Conservation (phyloP, 1,140 invertebrate genomes). For the Trichonephila clavipes region DNA sequence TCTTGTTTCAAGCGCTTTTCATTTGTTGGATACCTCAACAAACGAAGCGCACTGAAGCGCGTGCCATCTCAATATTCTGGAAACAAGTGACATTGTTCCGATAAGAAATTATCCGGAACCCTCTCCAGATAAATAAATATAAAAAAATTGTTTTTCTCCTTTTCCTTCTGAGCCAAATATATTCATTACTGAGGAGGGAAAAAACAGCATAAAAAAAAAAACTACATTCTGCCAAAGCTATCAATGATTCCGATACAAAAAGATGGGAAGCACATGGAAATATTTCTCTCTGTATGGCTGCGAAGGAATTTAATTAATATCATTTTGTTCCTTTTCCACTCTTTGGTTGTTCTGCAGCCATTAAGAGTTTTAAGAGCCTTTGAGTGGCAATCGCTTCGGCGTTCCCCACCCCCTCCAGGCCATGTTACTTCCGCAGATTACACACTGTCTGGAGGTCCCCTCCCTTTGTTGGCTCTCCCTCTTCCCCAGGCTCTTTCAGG, state of each 20-base stretch:
- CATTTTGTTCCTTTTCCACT: slow-evolving; percentile 27
- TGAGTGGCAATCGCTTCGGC: slow-evolving; percentile 1
- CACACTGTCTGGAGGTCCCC: background rate
- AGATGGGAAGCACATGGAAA: background rate
- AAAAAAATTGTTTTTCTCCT: background rate
- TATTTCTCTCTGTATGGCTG: background rate
- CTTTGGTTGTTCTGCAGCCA: background rate
- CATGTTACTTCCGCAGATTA: slow-evolving; percentile 51
- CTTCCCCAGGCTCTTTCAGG: background rate
- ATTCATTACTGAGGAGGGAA: background rate
- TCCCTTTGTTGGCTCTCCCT: too few relatives aligned
- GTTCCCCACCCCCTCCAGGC: too few relatives aligned
- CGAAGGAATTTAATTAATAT: slow-evolving; percentile 53
- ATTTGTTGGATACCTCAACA: background rate
- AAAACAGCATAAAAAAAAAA: background rate
- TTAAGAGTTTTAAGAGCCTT: slow-evolving; percentile 18
- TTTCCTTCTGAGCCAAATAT: background rate
- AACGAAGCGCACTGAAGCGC: background rate
- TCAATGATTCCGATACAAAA: background rate
- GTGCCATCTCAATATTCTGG: background rate
- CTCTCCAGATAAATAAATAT: background rate
- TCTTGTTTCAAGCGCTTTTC: background rate
- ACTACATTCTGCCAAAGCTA: background rate
- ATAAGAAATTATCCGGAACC: background rate
- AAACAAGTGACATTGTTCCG: background rate